Evolutionary conservation across 2,113 vertebrate species (phyloP).

Genomic region (Crocuta crocuta): DNA sequence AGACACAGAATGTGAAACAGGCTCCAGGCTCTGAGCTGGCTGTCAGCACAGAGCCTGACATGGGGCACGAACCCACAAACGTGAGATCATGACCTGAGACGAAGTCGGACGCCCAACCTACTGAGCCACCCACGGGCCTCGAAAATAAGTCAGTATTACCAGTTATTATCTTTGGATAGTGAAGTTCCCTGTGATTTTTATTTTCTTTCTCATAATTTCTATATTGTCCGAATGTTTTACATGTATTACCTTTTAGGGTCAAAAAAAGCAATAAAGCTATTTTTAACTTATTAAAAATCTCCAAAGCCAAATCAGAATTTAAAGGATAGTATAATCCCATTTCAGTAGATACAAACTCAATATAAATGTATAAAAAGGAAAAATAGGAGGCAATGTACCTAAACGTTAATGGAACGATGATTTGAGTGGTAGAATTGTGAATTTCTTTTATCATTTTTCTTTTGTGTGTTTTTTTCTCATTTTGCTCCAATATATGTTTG

Average conservation of each 20-base stretch:
- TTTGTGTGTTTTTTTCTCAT: neutral
- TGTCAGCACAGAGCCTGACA: too few relatives aligned
- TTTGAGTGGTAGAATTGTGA: neutral
- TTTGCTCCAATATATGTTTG: neutral
- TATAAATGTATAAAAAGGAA: neutral
- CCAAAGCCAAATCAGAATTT: neutral
- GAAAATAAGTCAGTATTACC: neutral
- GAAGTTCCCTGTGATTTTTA: conserved; percentile 6
- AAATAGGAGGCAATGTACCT: neutral
- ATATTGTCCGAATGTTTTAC: neutral
- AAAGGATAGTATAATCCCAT: neutral
- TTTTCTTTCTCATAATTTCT: conserved; percentile 36
- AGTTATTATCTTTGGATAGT: neutral
- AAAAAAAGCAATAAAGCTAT: neutral
- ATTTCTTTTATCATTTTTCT: neutral
- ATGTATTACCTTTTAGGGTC: neutral
- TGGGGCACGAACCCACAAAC: too few relatives aligned
- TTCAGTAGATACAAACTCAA: conserved; percentile 27
- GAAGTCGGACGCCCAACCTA: too few relatives aligned
- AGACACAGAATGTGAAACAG: too few relatives aligned
- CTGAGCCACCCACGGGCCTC: too few relatives aligned
- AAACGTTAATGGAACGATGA: neutral
- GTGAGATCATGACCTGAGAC: too few relatives aligned
- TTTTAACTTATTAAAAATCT: conserved; percentile 41
- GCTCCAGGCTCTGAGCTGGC: too few relatives aligned